phyloP scores from a whole-genome alignment of 2,113 vertebrate species.

The Pygathrix nemaeus region DNA sequence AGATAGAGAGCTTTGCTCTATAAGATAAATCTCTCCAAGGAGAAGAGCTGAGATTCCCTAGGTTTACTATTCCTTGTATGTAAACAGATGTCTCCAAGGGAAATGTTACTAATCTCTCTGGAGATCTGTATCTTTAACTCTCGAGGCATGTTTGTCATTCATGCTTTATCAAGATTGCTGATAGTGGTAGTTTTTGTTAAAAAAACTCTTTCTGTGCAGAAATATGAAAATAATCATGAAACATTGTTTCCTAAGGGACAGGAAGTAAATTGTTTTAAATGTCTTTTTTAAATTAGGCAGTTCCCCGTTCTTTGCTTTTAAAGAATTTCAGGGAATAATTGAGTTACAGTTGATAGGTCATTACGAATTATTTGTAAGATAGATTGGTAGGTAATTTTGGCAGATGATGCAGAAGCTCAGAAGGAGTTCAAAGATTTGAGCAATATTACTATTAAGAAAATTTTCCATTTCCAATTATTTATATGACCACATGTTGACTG shows the following conservation, averaged over 20 bases:
- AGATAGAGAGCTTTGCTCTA: background rate
- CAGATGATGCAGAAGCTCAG: background rate
- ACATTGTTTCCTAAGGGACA: background rate
- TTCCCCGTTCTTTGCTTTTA: constrained; percentile 1
- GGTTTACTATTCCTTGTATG: background rate
- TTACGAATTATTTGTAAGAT: background rate
- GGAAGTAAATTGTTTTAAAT: background rate
- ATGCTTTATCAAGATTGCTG: background rate
- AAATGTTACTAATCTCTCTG: background rate
- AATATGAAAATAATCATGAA: background rate
- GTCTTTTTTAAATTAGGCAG: background rate
- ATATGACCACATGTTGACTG: background rate
- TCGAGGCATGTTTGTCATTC: background rate
- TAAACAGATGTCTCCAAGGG: background rate
- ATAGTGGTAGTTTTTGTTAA: background rate
- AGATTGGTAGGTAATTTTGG: background rate
- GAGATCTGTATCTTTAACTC: background rate
- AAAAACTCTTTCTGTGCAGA: background rate
- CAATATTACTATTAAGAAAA: background rate
- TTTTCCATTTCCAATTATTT: background rate
- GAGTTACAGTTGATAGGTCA: background rate
- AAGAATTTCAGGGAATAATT: background rate
- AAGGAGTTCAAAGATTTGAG: background rate
- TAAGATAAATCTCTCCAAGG: background rate
- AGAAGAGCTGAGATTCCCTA: background rate